Percentiles rank a stretch among this genome's conserved stretches.
phyloP scores from a whole-genome alignment of 2,797 vertebrate genomes.

The Peromyscus nudipes region DNA sequence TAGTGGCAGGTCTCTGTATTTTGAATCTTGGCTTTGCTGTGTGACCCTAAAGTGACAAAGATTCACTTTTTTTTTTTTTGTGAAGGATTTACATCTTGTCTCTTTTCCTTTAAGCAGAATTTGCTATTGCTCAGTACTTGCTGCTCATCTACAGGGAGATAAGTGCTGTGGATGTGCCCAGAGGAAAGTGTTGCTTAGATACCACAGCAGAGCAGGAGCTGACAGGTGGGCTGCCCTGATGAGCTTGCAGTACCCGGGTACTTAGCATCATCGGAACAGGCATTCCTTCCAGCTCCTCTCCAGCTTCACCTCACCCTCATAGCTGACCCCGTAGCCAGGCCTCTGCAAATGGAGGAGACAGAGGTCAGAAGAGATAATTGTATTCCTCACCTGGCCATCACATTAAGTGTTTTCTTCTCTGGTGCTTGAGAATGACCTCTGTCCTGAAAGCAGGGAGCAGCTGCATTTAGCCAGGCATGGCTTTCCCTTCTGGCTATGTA shows the following conservation, averaged over 20 bases:
- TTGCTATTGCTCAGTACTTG: not conserved
- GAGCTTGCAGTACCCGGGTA: not conserved
- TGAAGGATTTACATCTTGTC: not conserved
- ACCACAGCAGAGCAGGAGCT: not conserved
- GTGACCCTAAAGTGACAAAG: not conserved
- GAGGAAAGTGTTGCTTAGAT: not conserved
- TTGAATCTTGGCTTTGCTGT: not conserved
- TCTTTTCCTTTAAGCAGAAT: not conserved
- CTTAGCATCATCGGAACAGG: not conserved
- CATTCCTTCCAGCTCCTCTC: not conserved
- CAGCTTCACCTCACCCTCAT: not conserved
- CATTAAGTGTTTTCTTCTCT: constrained; percentile 16
- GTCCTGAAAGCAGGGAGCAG: not conserved
- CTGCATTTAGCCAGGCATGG: not conserved
- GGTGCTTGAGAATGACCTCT: not conserved
- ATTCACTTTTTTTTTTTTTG: not conserved
- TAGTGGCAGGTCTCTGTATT: not conserved
- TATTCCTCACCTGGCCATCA: not conserved
- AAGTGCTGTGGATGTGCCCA: not conserved
- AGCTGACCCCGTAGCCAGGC: not conserved
- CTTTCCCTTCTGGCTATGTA: not conserved
- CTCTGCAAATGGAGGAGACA: not conserved
- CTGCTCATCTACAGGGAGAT: not conserved
- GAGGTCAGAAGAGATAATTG: not conserved
- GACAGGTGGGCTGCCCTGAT: not conserved